Percentiles rank a stretch among this genome's conserved stretches.
Conservation (phyloP, 2,113 vertebrate species). For the Pelvicachromis taeniatus region DNA sequence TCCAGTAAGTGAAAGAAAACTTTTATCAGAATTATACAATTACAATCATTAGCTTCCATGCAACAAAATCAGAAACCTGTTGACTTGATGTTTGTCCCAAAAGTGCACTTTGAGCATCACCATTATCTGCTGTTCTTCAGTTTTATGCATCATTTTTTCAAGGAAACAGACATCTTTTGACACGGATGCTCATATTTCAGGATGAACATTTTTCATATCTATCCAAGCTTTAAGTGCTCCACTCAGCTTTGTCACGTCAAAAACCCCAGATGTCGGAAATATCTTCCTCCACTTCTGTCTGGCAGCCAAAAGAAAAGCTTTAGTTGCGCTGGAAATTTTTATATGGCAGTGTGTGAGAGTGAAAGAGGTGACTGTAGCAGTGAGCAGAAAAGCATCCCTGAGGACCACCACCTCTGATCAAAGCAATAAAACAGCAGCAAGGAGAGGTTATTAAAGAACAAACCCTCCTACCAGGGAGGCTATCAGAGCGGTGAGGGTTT, state of each 20-base stretch:
- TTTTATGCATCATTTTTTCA: not conserved
- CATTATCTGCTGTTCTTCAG: not conserved
- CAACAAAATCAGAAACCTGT: not conserved
- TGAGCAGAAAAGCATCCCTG: not conserved
- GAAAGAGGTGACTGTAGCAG: not conserved
- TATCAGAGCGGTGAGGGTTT: not conserved
- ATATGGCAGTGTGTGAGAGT: not conserved
- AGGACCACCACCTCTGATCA: not conserved
- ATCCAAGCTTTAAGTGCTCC: not conserved
- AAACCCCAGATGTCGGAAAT: not conserved
- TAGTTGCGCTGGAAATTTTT: not conserved
- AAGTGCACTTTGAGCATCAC: not conserved
- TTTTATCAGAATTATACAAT: not conserved
- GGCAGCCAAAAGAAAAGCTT: not conserved
- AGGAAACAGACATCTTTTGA: not conserved
- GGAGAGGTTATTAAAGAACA: not conserved
- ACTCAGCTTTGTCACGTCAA: not conserved
- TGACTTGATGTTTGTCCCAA: not conserved
- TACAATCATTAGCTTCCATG: rapidly evolving
- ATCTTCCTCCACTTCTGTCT: not conserved
- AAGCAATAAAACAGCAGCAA: not conserved
- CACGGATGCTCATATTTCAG: not conserved
- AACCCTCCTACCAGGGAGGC: not conserved
- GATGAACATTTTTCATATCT: not conserved
- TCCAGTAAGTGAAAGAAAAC: not conserved